Conservation (phyloP, 1,140 invertebrate genomes). For the Caerostris extrusa region DNA sequence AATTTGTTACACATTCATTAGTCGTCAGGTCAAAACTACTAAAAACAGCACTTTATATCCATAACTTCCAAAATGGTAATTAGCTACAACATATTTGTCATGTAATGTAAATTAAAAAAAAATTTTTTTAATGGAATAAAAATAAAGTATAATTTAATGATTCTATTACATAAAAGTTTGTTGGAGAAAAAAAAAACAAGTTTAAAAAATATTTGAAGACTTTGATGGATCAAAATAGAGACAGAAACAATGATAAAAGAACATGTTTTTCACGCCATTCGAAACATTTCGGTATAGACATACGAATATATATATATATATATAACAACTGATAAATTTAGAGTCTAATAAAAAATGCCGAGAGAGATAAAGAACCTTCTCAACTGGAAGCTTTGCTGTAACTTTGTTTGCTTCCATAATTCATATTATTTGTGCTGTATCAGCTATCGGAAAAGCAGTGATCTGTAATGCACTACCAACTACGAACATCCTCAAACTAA, state of each 20-base stretch:
- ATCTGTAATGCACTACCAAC: background rate
- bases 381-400: slow-evolving; percentile 17
- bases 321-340: slow-evolving; percentile 4
- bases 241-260: slow-evolving; percentile 15
- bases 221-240: background rate
- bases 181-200: too few species aligned
- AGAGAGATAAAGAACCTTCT: background rate
- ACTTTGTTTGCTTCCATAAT: slow-evolving; percentile 53
- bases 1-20: too few species aligned
- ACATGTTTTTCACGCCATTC: slow-evolving; percentile 16
- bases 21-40: too few species aligned
- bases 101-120: too few species aligned
- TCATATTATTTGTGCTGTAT: slow-evolving; percentile 52
- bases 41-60: too few species aligned
- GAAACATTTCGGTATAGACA: background rate
- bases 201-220: background rate
- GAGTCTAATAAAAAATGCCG: background rate
- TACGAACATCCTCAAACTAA: slow-evolving; percentile 29
- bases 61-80: too few species aligned
- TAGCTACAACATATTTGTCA: too few species aligned
- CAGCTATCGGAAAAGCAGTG: slow-evolving; percentile 24
- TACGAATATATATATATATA: background rate
- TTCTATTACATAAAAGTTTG: too few species aligned
- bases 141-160: too few species aligned
- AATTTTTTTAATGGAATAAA: too few species aligned